Conservation (phyloP, 2,113 vertebrate genomes). For the Seriola quinqueradiata region DNA sequence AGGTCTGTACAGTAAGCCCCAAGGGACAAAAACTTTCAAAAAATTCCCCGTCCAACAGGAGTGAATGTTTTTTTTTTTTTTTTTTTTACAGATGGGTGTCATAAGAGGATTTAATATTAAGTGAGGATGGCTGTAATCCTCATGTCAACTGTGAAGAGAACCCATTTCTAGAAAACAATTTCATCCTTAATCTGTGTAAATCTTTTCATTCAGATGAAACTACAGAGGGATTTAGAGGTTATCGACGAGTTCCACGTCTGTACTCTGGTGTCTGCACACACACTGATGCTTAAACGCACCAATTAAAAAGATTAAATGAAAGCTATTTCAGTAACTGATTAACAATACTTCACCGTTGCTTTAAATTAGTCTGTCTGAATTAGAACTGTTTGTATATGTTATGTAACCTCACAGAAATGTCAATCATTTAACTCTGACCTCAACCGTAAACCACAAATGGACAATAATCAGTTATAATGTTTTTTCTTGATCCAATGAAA, state of each 20-base stretch:
- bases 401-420: too few relatives aligned
- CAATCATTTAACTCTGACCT: too few relatives aligned
- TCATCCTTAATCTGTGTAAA: slow-evolving; percentile 33
- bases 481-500: too few relatives aligned
- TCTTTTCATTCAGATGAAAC: slow-evolving; percentile 39
- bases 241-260: background rate
- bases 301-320: background rate
- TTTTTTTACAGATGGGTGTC: background rate
- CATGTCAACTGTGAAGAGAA: slow-evolving; percentile 27
- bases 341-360: background rate
- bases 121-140: slow-evolving; percentile 28
- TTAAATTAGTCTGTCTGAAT: background rate
- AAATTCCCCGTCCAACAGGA: background rate
- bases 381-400: too few relatives aligned
- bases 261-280: background rate
- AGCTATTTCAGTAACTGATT: background rate
- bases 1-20: background rate
- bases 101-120: slow-evolving; percentile 53
- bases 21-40: slow-evolving; percentile 9
- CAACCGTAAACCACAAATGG: too few relatives aligned
- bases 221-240: slow-evolving; percentile 9
- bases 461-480: too few relatives aligned
- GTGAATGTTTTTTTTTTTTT: background rate
- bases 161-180: slow-evolving; percentile 30
- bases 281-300: background rate